Conservation (phyloP, 1,140 invertebrate genomes). For the Drosophila equinoxialis region DNA sequence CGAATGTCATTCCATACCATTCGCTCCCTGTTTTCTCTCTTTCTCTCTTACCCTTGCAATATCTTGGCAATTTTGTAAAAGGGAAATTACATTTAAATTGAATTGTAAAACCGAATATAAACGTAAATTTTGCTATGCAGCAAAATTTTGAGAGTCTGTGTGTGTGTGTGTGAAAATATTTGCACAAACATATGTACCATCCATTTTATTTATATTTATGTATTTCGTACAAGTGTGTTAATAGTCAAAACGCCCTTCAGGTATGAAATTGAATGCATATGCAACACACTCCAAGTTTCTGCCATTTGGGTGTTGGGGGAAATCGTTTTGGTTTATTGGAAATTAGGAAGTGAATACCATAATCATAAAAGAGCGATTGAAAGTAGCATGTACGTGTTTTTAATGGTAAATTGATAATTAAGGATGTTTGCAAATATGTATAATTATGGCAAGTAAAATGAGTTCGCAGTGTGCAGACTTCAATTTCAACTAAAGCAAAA, state of each 20-base stretch:
- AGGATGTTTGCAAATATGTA: neutral
- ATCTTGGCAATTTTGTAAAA: slow-evolving; percentile 67
- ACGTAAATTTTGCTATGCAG: slow-evolving; percentile 38
- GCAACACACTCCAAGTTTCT: neutral
- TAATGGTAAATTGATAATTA: slow-evolving; percentile 7
- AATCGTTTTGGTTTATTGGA: slow-evolving; percentile 13
- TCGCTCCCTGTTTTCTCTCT: slow-evolving; percentile 5
- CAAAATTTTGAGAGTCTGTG: slow-evolving; percentile 15
- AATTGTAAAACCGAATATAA: slow-evolving; percentile 69
- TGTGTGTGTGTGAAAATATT: slow-evolving; percentile 16
- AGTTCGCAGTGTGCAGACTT: neutral
- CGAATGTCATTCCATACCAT: slow-evolving; percentile 29
- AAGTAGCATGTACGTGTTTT: neutral
- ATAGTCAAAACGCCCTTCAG: slow-evolving; percentile 8
- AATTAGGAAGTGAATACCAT: slow-evolving; percentile 14
- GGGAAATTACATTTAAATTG: slow-evolving; percentile 79
- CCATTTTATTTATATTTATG: neutral
- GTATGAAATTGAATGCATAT: neutral
- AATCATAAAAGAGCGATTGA: slow-evolving; percentile 3
- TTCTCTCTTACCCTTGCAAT: slow-evolving; percentile 20
- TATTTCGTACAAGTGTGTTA: neutral
- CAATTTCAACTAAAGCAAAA: neutral
- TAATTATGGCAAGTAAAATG: neutral
- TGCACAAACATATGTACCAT: neutral
- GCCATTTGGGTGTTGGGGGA: neutral